Base-by-base conservation (phyloP, 2,888 invertebrate species). In the Oxystoma pomonae region DNA sequence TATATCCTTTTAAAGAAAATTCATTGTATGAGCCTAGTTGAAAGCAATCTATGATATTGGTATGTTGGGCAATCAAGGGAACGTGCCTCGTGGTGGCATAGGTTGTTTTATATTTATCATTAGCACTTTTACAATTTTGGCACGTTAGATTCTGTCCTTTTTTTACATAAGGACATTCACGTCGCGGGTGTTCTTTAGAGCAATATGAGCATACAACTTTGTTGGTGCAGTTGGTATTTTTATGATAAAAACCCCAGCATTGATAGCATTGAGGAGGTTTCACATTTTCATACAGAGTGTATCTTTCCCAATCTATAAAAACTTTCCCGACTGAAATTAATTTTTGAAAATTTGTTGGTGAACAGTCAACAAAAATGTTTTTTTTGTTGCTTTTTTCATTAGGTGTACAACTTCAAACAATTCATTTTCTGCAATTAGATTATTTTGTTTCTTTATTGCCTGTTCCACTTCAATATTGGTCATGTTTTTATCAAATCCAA, bases 201-300 rank as follows among this genome's bases (percentile, higher is more conserved):
- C 56, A 60, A 1, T 49, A 21, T 16, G 60, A 16, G 49, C 60
- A 60, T 21, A 56, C 49, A 1, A 19, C n/a, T 60, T 55, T 60
- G 35, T 21, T 9, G 20, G 19, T 16, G 19, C 57, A 61, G 49
- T 20, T 22, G 1, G 20, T 16, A n/a, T 61, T 57, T 20, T 61
- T 61, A 22, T 60, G 60, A 50, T 22, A 56, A 49, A n/a, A 60
- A 35, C 56, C 60, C 49, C 50, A 50, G 20, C 60, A 60, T 49
- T 51, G 35, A 1, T 49, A 50, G 20, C 60, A 60, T 49, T 51
- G 35, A 1, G 60, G 56, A 49, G 50, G 18, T 20, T n/a, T 49
- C 1, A 60, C 19, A 49, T 60, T 49, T 56, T 60, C 60, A 60
- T 60, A 60, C 2, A 53, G 55, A n/a, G 55, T 20, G 53, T 60